Conservation (phyloP, 53 echinoderm and acorn worm genomes). For the Patiria pectinifera region DNA sequence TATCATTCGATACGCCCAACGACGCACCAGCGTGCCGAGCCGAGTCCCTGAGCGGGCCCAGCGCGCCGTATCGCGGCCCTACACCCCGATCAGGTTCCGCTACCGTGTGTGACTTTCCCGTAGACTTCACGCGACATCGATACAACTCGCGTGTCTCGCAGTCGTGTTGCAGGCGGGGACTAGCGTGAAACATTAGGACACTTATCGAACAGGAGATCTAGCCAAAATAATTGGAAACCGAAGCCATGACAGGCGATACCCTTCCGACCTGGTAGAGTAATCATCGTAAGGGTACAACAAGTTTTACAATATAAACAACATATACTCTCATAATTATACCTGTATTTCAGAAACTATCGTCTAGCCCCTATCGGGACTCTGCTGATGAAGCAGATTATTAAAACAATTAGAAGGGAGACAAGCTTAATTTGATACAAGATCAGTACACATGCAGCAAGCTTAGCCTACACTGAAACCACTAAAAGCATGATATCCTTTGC, state of each 20-base stretch:
- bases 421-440: too few species aligned
- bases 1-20: neutral
- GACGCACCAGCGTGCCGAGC: neutral
- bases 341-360: neutral
- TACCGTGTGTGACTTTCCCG: conserved; percentile 3
- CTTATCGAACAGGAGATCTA: conserved; percentile 32
- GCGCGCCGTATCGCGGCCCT: neutral
- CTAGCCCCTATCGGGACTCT: too few species aligned
- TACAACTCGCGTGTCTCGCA: conserved; percentile 12
- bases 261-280: neutral
- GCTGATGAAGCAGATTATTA: too few species aligned
- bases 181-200: conserved; percentile 22
- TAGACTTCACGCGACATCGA: conserved; percentile 6
- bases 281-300: neutral
- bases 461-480: too few species aligned
- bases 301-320: neutral
- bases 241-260: conserved; percentile 11
- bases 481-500: too few species aligned
- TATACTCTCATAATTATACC: neutral
- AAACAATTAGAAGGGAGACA: too few species aligned
- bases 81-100: conserved; percentile 3
- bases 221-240: conserved; percentile 46
- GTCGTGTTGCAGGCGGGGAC: neutral
- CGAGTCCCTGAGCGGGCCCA: neutral
- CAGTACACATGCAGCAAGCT: too few species aligned